phyloP scores from a whole-genome alignment of 2,797 vertebrate species.

The Cryptoblepharus egeriae region DNA sequence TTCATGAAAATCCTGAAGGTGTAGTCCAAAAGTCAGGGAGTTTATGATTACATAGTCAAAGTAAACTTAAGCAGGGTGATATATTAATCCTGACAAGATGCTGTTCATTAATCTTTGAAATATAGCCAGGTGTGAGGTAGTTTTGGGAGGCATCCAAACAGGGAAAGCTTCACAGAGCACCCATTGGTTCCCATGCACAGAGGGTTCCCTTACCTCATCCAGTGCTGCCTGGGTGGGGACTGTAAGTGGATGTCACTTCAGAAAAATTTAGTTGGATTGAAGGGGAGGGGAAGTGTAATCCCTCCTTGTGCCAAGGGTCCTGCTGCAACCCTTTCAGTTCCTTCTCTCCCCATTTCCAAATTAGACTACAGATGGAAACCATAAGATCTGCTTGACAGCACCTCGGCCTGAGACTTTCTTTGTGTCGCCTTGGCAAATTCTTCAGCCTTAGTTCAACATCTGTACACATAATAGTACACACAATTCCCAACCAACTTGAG shows the following conservation, averaged over 20 bases:
- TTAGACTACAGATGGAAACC: conserved; percentile 35
- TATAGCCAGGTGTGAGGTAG: conserved; percentile 77
- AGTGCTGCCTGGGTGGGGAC: conserved; percentile 74
- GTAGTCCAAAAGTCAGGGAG: conserved; percentile 75
- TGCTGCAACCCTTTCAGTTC: conserved; percentile 38
- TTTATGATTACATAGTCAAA: conserved; percentile 76
- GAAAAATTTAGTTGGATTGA: conserved; percentile 63
- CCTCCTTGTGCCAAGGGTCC: conserved; percentile 53
- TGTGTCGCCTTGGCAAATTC: background rate
- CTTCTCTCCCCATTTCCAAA: conserved; percentile 60
- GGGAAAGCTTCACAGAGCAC: conserved; percentile 62
- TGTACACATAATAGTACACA: background rate
- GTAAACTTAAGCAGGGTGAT: conserved; percentile 69
- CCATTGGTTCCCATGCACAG: conserved; percentile 49
- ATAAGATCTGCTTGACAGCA: background rate
- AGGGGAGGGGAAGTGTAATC: conserved; percentile 58
- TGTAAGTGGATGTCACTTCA: conserved; percentile 43
- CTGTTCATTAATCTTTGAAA: conserved; percentile 80
- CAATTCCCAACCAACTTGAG: background rate
- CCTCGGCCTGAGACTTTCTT: background rate
- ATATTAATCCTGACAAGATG: conserved; percentile 79
- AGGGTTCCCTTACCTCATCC: conserved; percentile 68
- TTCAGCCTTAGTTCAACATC: background rate
- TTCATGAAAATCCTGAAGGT: conserved; percentile 74
- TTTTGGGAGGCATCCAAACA: conserved; percentile 66